phyloP scores from a whole-genome alignment of 2,113 vertebrate genomes.

The Chloropsis hardwickii region DNA sequence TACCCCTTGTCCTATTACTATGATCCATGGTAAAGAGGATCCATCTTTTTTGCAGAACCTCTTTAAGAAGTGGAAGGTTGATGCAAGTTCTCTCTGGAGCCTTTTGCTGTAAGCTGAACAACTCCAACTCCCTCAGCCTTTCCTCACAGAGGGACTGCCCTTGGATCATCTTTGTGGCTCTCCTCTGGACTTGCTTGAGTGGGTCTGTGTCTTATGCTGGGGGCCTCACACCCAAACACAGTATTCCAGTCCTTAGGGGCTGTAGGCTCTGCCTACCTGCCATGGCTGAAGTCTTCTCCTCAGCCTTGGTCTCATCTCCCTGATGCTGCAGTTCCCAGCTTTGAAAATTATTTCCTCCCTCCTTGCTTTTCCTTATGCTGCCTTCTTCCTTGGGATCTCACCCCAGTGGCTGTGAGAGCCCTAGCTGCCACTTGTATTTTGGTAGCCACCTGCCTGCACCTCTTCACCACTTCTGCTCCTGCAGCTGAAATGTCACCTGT shows the following conservation, averaged over 20 bases:
- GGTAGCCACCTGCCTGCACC: not conserved
- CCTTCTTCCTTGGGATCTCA: not conserved
- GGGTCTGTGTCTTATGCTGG: not conserved
- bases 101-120: not conserved
- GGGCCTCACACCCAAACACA: not conserved
- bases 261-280: not conserved
- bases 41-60: not conserved
- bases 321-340: not conserved
- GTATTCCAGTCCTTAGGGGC: not conserved
- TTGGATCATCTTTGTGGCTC: not conserved
- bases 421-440: rapidly evolving
- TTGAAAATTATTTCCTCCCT: not conserved
- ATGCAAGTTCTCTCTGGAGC: not conserved
- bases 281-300: not conserved
- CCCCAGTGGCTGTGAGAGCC: not conserved
- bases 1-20: not conserved
- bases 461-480: not conserved
- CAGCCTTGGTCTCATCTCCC: not conserved
- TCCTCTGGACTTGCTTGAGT: not conserved
- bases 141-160: not conserved
- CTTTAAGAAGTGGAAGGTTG: not conserved
- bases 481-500: not conserved
- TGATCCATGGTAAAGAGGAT: not conserved
- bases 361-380: not conserved
- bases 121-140: not conserved